phyloP scores from a whole-genome alignment of 2,888 invertebrate species.

The Nomada fucata region DNA sequence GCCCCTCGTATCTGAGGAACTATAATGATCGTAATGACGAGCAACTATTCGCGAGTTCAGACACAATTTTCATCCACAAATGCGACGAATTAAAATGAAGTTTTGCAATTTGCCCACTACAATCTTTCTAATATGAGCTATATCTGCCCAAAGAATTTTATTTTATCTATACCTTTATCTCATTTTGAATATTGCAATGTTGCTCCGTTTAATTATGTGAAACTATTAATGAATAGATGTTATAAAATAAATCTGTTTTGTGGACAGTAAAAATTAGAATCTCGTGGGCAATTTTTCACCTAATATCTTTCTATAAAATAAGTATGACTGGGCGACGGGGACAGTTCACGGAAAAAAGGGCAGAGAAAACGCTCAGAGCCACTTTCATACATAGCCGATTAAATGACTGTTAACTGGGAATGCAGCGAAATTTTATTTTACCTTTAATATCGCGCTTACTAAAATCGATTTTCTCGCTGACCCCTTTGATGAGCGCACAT shows the following conservation, averaged over 20 bases:
- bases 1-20: not conserved
- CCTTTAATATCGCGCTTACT: conserved; percentile 38
- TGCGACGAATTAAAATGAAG: not conserved
- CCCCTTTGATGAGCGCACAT: conserved; percentile 53
- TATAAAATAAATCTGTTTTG: no score
- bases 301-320: conserved; percentile 23
- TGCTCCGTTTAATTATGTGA: no score
- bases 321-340: conserved; percentile 19
- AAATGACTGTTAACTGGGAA: conserved; percentile 20
- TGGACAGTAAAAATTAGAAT: no score
- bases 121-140: not conserved
- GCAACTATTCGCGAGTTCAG: not conserved
- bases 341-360: conserved; percentile 8
- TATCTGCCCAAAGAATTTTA: not conserved
- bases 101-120: not conserved
- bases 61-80: not conserved
- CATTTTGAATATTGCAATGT: not conserved
- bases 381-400: not conserved
- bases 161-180: not conserved
- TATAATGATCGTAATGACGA: conserved; percentile 16
- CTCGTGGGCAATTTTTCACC: not conserved
- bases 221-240: no score
- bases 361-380: not conserved
- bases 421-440: conserved; percentile 46
- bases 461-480: conserved; percentile 56